Base-by-base conservation (phyloP, 2,888 invertebrate species). In the Drosophila peninsularis region DNA sequence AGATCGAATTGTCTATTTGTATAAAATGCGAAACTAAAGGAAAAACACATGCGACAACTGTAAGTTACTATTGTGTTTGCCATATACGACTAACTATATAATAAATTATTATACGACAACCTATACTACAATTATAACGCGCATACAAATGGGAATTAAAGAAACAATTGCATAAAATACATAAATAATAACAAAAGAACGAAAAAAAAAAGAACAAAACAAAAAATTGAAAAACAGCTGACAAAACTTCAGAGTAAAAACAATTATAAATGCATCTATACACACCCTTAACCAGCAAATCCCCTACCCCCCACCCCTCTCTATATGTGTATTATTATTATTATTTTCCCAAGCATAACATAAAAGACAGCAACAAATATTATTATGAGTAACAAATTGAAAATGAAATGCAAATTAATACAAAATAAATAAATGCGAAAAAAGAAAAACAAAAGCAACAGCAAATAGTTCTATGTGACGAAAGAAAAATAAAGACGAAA, bases 11-110 rank as follows among this genome's bases (percentile, higher is more conserved):
- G 65, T 76, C 78, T 82, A 88, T 84, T 73, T 75, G 77, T 75
- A 77, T 73, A 82, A 68, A 70, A 62, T 27, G 58, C 76, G 56
- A 71, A 58, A 62, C 47, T 63, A 37, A 37, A 56, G 49, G 63
- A 37, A 37, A 56, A 55, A 65, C 67, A 73, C 72, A 73, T 75
- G 71, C 82, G 77, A 83, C 68, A 71, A 82, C 84, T 82, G 82
- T 84, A 87, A 87, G 85, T 87, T 87, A 87, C 85, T 83, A 87
- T 78, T 83, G 85, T 87, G 85, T 87, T 47, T 87, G 85, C 88
- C 88, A 74, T 84, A 74, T 71, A 72, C 57, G 63, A 53, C 71
- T 63, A 74, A 45, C 67, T 67, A 54, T 55, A 68, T 62, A 62
- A 41, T 30, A 73, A 37, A 55, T 41, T 50, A 62, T 62, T 71